Evolutionary conservation across 2,888 invertebrate species (phyloP).

Genomic region (Drosophila testacea): DNA sequence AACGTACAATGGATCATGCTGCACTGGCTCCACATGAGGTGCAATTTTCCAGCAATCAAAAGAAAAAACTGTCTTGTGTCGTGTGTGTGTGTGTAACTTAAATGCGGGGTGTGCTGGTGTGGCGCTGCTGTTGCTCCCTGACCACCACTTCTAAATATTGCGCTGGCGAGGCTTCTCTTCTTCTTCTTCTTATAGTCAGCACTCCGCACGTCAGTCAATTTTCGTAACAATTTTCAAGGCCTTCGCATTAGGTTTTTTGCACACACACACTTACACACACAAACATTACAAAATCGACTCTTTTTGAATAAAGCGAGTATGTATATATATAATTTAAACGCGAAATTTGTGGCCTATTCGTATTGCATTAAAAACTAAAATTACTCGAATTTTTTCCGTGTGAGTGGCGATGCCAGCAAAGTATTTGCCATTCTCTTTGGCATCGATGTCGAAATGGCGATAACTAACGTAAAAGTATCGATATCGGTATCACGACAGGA

Average conservation of each 20-base stretch:
- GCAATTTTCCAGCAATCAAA: conserved; percentile 46
- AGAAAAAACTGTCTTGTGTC: conserved; percentile 28
- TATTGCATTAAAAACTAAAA: conserved; percentile 64
- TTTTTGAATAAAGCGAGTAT: conserved; percentile 15
- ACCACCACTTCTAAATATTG: conserved; percentile 64
- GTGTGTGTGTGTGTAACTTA: conserved; percentile 46
- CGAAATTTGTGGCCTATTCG: conserved; percentile 61
- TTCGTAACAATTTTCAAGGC: conserved; percentile 65
- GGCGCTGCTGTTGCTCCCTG: conserved; percentile 56
- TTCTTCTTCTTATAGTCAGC: conserved; percentile 49
- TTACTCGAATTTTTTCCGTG: conserved; percentile 58
- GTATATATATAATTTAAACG: conserved; percentile 44
- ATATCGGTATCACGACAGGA: conserved; percentile 42
- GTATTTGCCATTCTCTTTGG: conserved; percentile 47
- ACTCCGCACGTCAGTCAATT: conserved; percentile 66
- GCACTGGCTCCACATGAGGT: conserved; percentile 42
- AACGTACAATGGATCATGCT: conserved; percentile 48
- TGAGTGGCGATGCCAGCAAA: conserved; percentile 59
- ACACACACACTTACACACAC: conserved; percentile 35
- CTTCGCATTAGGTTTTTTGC: conserved; percentile 37
- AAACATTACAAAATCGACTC: conserved; percentile 37
- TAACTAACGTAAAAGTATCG: conserved; percentile 7
- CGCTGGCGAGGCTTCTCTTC: conserved; percentile 73
- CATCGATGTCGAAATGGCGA: conserved; percentile 33
- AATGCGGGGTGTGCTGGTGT: conserved; percentile 50